These are phyloP conservation scores for Leptatherina wallacei DNA, from an alignment of 2,797 vertebrate genomes.

Conservation along the genomic window DNA sequence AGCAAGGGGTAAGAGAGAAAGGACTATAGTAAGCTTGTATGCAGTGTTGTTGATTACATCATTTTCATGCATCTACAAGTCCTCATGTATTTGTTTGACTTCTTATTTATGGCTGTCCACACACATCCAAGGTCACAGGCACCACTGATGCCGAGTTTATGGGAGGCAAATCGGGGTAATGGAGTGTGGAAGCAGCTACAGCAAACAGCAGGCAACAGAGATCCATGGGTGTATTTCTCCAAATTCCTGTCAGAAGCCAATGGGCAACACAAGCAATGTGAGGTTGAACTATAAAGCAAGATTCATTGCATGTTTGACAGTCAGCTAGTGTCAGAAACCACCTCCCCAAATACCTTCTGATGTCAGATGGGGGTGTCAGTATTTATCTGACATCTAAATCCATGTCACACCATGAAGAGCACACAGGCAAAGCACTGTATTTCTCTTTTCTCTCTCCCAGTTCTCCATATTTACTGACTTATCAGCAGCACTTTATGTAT, in stretches of 20 bases:
- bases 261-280: constrained; percentile 14
- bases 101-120: constrained; percentile 43
- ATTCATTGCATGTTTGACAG: background rate
- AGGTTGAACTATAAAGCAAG: constrained; percentile 8
- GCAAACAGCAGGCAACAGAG: constrained; percentile 21
- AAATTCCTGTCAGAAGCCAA: constrained; percentile 30
- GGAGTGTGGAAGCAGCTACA: constrained; percentile 28
- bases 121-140: constrained; percentile 61
- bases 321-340: background rate
- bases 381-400: background rate
- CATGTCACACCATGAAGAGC: background rate
- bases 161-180: constrained; percentile 36
- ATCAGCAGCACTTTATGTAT: background rate
- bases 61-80: constrained; percentile 39
- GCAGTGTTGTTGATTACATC: constrained; percentile 58
- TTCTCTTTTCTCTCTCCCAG: too few species aligned
- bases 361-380: background rate
- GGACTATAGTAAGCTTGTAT: background rate
- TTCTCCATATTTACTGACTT: background rate
- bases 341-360: background rate
- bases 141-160: constrained; percentile 8
- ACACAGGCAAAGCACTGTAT: too few species aligned
- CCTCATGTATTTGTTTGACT: constrained; percentile 61
- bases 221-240: constrained; percentile 24
- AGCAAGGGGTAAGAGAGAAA: constrained; percentile 1